phyloP scores from a whole-genome alignment of 2,888 invertebrate genomes.

The Ariolimax columbianus region DNA sequence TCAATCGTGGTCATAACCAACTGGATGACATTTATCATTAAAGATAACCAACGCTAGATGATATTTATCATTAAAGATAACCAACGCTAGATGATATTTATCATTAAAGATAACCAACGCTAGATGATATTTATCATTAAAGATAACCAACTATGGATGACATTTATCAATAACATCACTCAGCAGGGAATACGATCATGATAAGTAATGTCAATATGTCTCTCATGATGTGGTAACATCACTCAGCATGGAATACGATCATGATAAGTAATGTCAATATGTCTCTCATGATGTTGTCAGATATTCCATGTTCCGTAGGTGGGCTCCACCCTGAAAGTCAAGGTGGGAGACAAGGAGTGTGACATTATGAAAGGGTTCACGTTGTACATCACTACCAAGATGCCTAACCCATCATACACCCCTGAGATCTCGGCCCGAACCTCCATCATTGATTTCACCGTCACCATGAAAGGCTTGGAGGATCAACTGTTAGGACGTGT shows the following conservation, averaged over 20 bases:
- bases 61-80: too few relatives aligned
- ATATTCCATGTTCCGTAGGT: slow-evolving; percentile 51
- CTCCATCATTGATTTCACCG: slow-evolving; percentile 79
- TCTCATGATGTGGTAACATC: too few relatives aligned
- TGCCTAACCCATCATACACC: slow-evolving; percentile 79
- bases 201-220: not conserved
- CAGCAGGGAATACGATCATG: too few relatives aligned
- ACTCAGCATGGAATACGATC: too few relatives aligned
- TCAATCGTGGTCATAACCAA: too few relatives aligned
- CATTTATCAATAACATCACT: too few relatives aligned
- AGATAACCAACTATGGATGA: too few relatives aligned
- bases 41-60: too few relatives aligned
- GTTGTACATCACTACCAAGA: slow-evolving; percentile 79
- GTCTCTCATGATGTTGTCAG: not conserved
- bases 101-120: too few relatives aligned
- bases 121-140: too few relatives aligned
- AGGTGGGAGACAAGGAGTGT: slow-evolving; percentile 80
- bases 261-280: not conserved
- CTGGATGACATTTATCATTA: too few relatives aligned
- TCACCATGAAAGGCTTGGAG: slow-evolving; percentile 80
- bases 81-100: too few relatives aligned
- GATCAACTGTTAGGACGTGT: slow-evolving; percentile 79
- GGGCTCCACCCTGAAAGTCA: slow-evolving; percentile 76
- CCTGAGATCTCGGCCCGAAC: slow-evolving; percentile 79
- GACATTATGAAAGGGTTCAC: slow-evolving; percentile 78